Base-by-base conservation (phyloP, 2,113 vertebrate species). In the Electrona antarctica region DNA sequence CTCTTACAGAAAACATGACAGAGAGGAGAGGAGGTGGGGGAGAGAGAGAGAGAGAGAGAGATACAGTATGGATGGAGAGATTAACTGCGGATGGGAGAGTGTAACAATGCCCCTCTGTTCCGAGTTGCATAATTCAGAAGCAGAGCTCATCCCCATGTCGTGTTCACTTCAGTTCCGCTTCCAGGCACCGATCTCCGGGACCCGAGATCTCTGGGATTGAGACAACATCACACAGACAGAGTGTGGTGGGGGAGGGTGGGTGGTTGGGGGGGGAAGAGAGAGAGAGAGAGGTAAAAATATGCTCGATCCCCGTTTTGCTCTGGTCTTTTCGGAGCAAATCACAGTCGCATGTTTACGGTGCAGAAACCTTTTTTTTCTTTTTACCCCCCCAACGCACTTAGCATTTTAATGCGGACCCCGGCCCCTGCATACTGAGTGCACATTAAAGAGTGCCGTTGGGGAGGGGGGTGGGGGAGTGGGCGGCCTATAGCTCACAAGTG, bases 331-430 rank as follows among this genome's bases (percentile, higher is more conserved):
- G 10, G 58, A 75, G 78, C 79, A 85, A 89, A 92, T 92, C 89
- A 90, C 85, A 79, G 84, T 81, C 77, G 67, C 81, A 58, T 86
- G 89, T 90, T 91, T 83, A 87, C 56, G 51, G 51, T 15, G 12
- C 57, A 65, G 68, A 72, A 70, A 70, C 58, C 13, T 58, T 67
- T 75, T 63, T 57, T 85, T 83, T 9, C 7, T 52, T 12, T 52
- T 12, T 52, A 8, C 13, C n/a, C 51, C n/a, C 51, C 85, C 86
- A 82, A 89, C 86, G 76, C 84, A 83, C 84, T 83, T 83, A 89
- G 89, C 88, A 92, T 91, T 91, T 91, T 91, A 92, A 92, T 88
- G 84, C 88, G 64, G 77, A 69, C 71, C 81, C 67, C 73, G 33
- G 3, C 33, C 33, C 77, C 83, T 80, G 87, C 86, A 89, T 84